These are phyloP conservation scores for Archocentrus centrarchus DNA, from an alignment of 2,113 vertebrate genomes.

Conservation along the genomic window DNA sequence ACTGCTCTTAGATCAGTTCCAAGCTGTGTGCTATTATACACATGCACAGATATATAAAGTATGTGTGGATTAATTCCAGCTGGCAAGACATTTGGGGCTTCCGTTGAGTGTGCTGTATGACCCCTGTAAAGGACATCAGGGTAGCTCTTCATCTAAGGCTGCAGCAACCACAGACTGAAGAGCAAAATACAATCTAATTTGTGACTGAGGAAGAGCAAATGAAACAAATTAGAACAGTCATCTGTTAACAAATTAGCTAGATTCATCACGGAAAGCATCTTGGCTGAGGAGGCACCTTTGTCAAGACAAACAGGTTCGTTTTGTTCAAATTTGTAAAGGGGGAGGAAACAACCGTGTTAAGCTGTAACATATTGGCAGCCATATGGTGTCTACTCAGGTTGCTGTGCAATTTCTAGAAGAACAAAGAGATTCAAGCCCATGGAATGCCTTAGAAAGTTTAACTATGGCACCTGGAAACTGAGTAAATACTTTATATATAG, in stretches of 20 bases:
- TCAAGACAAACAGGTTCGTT: background rate
- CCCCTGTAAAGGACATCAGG: background rate
- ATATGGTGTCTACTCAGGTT: slow-evolving; percentile 10
- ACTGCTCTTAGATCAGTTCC: background rate
- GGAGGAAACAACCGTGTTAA: background rate
- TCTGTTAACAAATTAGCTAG: background rate
- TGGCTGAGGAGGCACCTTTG: background rate
- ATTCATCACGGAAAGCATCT: background rate
- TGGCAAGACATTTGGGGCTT: background rate
- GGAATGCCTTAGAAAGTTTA: background rate
- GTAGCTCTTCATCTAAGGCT: background rate
- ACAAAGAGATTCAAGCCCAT: slow-evolving; percentile 7
- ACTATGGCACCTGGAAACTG: background rate
- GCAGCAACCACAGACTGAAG: background rate
- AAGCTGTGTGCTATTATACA: background rate
- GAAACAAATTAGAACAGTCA: background rate
- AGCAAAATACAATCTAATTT: background rate
- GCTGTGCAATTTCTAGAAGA: slow-evolving; percentile 3
- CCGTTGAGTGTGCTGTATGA: background rate
- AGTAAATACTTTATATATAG: background rate
- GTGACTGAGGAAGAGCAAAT: background rate
- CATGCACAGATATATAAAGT: background rate
- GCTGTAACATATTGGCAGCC: slow-evolving; percentile 23
- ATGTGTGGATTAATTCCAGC: background rate
- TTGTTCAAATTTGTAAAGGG: background rate